phyloP scores from a whole-genome alignment of 2,113 vertebrate genomes.

The Pedionomus torquatus region DNA sequence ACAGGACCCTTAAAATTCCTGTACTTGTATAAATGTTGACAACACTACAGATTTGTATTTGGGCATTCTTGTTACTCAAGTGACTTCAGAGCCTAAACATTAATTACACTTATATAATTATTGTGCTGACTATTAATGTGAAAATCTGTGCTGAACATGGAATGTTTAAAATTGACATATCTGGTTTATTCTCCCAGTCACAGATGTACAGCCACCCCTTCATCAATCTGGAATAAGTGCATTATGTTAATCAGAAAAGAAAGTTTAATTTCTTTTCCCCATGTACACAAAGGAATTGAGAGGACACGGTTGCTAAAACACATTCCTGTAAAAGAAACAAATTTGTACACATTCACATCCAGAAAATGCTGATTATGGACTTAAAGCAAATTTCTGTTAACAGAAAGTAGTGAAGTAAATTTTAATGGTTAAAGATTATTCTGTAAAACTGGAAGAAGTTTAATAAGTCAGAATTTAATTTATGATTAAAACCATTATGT shows the following conservation, averaged over 20 bases:
- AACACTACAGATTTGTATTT: constrained; percentile 27
- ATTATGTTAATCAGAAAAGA: constrained; percentile 58
- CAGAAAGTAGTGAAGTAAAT: background rate
- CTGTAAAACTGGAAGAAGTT: background rate
- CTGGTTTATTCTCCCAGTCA: constrained; percentile 59
- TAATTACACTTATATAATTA: constrained; percentile 69
- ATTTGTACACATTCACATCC: background rate
- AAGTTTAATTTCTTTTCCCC: constrained; percentile 44
- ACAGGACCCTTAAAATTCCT: constrained; percentile 42
- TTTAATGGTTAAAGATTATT: constrained; percentile 18
- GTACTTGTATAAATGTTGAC: constrained; percentile 43
- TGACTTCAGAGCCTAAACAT: constrained; percentile 32
- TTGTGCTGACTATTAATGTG: constrained; percentile 58
- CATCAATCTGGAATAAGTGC: background rate
- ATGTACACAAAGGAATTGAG: background rate
- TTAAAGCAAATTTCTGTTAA: background rate
- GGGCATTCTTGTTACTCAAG: constrained; percentile 39
- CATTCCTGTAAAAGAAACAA: background rate
- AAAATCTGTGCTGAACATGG: constrained; percentile 22
- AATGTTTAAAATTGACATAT: constrained; percentile 59
- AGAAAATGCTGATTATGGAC: background rate
- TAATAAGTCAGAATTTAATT: constrained; percentile 29
- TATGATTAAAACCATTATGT: constrained; percentile 19
- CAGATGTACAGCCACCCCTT: constrained; percentile 43
- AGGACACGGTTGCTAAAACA: constrained; percentile 28